These are phyloP conservation scores for Epistrophe eligans DNA, from an alignment of 2,888 invertebrate species.

Conservation along the genomic window DNA sequence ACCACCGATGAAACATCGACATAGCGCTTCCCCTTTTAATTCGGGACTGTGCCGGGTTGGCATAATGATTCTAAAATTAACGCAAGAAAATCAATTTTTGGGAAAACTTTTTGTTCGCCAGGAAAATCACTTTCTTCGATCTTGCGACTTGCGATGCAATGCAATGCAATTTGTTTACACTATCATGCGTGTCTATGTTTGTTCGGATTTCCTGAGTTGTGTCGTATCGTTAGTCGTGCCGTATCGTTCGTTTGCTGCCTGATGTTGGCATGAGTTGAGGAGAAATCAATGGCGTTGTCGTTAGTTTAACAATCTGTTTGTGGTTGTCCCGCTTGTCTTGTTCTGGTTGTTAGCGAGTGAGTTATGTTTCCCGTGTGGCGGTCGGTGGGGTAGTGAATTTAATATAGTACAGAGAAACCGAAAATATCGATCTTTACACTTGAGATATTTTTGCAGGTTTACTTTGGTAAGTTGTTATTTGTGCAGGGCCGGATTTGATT, in stretches of 20 bases:
- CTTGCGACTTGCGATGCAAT: conserved; percentile 25
- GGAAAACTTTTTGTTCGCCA: conserved; percentile 33
- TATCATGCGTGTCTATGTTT: conserved; percentile 71
- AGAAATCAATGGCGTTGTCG: conserved; percentile 38
- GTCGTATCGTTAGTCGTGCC: conserved; percentile 17
- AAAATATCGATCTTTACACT: conserved; percentile 62
- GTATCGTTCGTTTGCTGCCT: conserved; percentile 19
- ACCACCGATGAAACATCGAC: conserved; percentile 51
- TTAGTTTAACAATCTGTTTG: conserved; percentile 67
- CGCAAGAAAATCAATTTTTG: conserved; percentile 21
- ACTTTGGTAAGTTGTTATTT: conserved; percentile 1
- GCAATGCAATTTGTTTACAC: conserved; percentile 62
- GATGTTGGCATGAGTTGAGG: conserved; percentile 31
- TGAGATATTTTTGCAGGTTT: conserved; percentile 60
- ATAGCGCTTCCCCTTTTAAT: conserved; percentile 31
- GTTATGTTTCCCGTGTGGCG: conserved; percentile 66
- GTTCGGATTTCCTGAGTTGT: conserved; percentile 72
- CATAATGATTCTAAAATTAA: conserved; percentile 64
- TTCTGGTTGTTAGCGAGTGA: conserved; percentile 54
- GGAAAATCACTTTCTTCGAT: conserved; percentile 69
- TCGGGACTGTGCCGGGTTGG: conserved; percentile 49
- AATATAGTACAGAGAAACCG: conserved; percentile 4
- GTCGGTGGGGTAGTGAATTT: neutral
- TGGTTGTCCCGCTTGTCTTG: conserved; percentile 69
- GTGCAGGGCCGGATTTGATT: neutral